Evolutionary conservation across 2,888 invertebrate species (phyloP).

Genomic region (Agrotis ipsilon): DNA sequence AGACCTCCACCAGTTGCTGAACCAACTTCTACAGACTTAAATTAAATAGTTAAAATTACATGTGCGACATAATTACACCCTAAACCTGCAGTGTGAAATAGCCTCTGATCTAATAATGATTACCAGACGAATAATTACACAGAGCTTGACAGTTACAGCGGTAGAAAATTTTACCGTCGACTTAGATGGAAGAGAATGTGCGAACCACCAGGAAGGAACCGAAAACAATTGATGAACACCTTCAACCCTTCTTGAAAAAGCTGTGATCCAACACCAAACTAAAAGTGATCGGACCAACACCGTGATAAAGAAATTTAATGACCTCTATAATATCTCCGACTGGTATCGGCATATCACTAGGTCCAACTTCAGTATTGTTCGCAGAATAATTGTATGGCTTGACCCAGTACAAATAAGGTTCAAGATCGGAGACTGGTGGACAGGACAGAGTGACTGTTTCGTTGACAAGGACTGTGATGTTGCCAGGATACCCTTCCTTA

Average conservation of each 20-base stretch:
- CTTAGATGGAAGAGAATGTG: too few relatives aligned
- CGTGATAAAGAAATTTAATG: conserved; percentile 75
- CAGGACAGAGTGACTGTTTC: conserved; percentile 94
- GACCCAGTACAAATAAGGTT: conserved; percentile 96
- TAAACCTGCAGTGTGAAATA: conserved; percentile 1
- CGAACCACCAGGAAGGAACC: conserved; percentile 4
- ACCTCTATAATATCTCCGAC: conserved; percentile 83
- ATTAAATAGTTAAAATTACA: conserved; percentile 13
- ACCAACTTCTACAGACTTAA: conserved; percentile 6
- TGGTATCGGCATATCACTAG: conserved; percentile 84
- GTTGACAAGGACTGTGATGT: conserved; percentile 94
- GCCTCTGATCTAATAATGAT: background rate
- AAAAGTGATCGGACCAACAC: conserved; percentile 73
- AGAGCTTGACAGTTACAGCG: background rate
- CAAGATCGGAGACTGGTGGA: conserved; percentile 95
- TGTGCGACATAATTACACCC: conserved; percentile 10
- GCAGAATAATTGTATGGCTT: conserved; percentile 87
- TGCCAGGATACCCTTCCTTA: conserved; percentile 95
- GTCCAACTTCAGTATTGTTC: conserved; percentile 83
- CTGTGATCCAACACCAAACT: conserved; percentile 54
- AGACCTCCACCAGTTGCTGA: conserved; percentile 53
- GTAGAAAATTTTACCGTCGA: background rate
- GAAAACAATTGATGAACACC: background rate
- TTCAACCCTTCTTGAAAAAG: conserved; percentile 3
- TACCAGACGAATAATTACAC: background rate